Evolutionary conservation across 2,113 vertebrate genomes (phyloP), one percentile per base, ranked within the genome.

Genomic region (Heterotilapia buettikoferi): DNA sequence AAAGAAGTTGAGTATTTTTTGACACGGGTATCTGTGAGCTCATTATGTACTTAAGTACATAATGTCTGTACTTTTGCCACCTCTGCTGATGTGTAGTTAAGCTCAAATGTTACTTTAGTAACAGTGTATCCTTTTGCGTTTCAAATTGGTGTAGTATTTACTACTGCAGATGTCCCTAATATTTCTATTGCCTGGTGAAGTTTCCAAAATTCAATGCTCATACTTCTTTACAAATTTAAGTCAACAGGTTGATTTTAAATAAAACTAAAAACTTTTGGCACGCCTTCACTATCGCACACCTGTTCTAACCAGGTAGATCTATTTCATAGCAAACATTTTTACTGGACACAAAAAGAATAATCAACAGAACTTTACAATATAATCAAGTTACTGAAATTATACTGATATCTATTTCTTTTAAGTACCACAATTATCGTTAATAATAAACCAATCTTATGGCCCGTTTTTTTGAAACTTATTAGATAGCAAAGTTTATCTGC

Each of bases 201-300:
- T 68, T 40, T 68, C 4, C 0, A 0, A 66, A 66, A 66, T 66
- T 63, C 31, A 63, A 19, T 38, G 0, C 33, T 66, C 33, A 38
- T n/a, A 68, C 36, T 3, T 43, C 57, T 40, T 68, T 68, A 68
- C 0, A 71, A 43, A 5, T 68, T 40, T 14, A 68, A 21, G 36
- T 40, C 63, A 24, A 40, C 12, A 9, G 36, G n/a, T 43, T 36
- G 33, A 21, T 68, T 68, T 68, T 68, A 21, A 66, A 36, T 1
- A 66, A n/a, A 66, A 66, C 9, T 38, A 66, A 38, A 66, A 66
- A 21, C 10, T 3, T 63, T 63, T 63, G 31, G 31, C 31, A 38
- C 4, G 0, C 19, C 61, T 68, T 68, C 33, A 38, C 3, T 1
- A 0, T n/a, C 10, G 6, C 61, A 63, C 59, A 68, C 19, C 33